phyloP scores from a whole-genome alignment of 1,140 invertebrate species.

The Lysiphlebus fabarum region DNA sequence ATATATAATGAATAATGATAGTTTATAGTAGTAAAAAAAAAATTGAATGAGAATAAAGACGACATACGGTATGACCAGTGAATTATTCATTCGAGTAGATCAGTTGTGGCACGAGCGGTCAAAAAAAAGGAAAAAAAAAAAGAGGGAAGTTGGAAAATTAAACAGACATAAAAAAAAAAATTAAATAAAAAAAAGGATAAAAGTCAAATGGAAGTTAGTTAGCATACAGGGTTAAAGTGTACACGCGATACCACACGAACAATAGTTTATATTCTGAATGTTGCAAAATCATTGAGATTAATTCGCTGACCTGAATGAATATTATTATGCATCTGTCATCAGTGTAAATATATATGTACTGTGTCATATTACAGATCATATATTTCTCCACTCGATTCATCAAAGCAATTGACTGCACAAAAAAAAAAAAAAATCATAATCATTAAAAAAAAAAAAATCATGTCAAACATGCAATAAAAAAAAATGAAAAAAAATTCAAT shows the following conservation, averaged over 20 bases:
- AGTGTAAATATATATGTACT: background rate
- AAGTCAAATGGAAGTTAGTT: too few relatives aligned
- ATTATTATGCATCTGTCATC: constrained; percentile 11
- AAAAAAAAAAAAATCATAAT: background rate
- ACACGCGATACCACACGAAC: constrained; percentile 22
- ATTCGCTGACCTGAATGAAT: constrained; percentile 23
- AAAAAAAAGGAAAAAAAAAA: constrained; percentile 8
- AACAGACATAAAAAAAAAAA: constrained; percentile 32
- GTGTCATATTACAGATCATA: background rate
- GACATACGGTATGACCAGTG: constrained; percentile 8
- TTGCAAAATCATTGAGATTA: constrained; percentile 39
- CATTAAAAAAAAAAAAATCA: background rate
- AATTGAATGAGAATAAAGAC: background rate
- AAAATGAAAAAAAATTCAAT: background rate
- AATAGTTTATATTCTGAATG: background rate
- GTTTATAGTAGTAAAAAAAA: too few relatives aligned
- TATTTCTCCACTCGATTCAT: too few relatives aligned
- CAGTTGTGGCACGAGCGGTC: background rate
- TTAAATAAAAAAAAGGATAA: too few relatives aligned
- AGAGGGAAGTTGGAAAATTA: constrained; percentile 20
- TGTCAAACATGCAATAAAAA: background rate
- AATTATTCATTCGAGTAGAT: constrained; percentile 2
- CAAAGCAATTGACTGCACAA: background rate
- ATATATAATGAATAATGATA: too few relatives aligned
- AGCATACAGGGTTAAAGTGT: constrained; percentile 7